Percentiles rank a stretch among this genome's conserved stretches.
Evolutionary conservation across 2,888 invertebrate genomes (phyloP).

Genomic region (Mycalesis mineus): DNA sequence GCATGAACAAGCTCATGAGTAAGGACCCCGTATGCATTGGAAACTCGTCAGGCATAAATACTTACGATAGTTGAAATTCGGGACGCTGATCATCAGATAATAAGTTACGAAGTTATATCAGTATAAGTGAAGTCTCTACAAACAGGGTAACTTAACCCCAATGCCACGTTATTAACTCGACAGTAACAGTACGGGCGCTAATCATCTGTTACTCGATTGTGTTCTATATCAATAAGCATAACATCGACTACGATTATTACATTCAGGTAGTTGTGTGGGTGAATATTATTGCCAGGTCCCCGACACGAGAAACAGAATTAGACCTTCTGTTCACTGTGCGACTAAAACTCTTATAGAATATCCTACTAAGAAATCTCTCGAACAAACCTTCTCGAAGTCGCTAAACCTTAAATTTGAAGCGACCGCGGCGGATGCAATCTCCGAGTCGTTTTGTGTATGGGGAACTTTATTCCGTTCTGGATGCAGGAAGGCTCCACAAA

Average conservation of each 20-base stretch:
- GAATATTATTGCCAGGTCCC: slow-evolving; percentile 71
- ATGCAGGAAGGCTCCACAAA: slow-evolving; percentile 76
- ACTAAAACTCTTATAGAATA: slow-evolving; percentile 25
- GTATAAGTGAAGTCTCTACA: no score
- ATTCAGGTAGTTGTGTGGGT: slow-evolving; percentile 65
- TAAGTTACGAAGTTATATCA: no score
- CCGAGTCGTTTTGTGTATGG: slow-evolving; percentile 51
- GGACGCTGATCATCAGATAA: no score
- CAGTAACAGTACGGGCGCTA: slow-evolving; percentile 13
- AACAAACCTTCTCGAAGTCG: background rate
- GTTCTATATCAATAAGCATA: slow-evolving; percentile 55
- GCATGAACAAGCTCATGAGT: no score
- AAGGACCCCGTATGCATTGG: no score
- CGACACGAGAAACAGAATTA: slow-evolving; percentile 55
- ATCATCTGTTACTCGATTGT: slow-evolving; percentile 44
- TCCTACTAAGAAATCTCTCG: slow-evolving; percentile 6
- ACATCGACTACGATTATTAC: slow-evolving; percentile 63
- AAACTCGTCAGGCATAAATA: no score
- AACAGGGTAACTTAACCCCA: no score
- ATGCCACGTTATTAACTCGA: no score
- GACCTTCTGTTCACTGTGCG: slow-evolving; percentile 48
- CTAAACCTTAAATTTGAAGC: slow-evolving; percentile 11
- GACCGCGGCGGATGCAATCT: slow-evolving; percentile 23
- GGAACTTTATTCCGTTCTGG: slow-evolving; percentile 64
- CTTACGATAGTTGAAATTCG: no score